Conservation (phyloP, 2,888 invertebrate species). For the Tuberolachnus salignus region DNA sequence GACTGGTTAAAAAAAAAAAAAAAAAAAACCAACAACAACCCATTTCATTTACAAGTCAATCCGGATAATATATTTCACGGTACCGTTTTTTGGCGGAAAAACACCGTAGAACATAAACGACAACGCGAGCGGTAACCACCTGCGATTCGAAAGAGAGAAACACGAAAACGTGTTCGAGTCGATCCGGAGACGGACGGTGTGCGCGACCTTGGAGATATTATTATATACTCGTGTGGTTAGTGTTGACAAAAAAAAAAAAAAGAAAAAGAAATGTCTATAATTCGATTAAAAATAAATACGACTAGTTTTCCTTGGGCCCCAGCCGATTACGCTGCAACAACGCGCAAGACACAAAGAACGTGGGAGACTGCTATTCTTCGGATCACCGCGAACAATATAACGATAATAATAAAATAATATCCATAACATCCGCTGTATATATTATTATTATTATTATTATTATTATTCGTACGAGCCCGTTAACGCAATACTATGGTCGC, state of each 20-base stretch:
- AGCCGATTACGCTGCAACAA: not conserved
- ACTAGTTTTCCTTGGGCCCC: constrained; percentile 36
- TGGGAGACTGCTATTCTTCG: constrained; percentile 35
- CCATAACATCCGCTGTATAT: not conserved
- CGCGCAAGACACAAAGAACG: not conserved
- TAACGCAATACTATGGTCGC: not conserved
- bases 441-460: not conserved
- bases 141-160: too few relatives aligned
- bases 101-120: too few relatives aligned
- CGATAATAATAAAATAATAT: not conserved
- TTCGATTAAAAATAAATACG: constrained; percentile 13
- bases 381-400: constrained; percentile 26
- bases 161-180: not conserved
- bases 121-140: too few relatives aligned
- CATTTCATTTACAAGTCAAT: too few relatives aligned
- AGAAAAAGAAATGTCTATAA: constrained; percentile 1
- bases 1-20: too few relatives aligned
- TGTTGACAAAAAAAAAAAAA: not conserved
- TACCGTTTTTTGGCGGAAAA: too few relatives aligned
- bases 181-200: not conserved
- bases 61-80: too few relatives aligned
- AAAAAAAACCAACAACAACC: too few relatives aligned
- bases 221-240: too few relatives aligned
- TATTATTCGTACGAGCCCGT: not conserved
- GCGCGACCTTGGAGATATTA: not conserved